phyloP scores from a whole-genome alignment of 1,140 invertebrate species.

The Ceratosolen fusciceps region DNA sequence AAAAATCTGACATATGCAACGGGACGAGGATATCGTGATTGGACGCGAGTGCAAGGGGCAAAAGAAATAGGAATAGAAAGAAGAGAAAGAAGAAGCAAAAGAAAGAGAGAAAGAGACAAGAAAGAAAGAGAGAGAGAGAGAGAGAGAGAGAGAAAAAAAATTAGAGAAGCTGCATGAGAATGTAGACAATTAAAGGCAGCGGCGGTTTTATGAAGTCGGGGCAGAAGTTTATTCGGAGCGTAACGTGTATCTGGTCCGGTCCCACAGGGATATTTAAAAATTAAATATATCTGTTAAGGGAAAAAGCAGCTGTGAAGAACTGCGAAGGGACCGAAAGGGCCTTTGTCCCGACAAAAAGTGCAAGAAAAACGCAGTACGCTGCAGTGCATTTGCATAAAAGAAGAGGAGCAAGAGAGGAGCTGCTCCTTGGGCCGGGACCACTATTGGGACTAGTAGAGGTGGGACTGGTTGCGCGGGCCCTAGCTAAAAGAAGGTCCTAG shows the following conservation, averaged over 20 bases:
- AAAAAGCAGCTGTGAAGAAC: neutral
- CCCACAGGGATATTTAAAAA: neutral
- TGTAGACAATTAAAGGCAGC: neutral
- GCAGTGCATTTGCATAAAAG: neutral
- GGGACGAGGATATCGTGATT: too few relatives aligned
- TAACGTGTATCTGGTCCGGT: neutral
- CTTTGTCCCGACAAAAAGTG: neutral
- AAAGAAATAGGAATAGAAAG: too few relatives aligned
- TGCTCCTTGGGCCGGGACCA: neutral
- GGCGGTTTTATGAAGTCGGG: neutral
- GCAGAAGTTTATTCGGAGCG: too few relatives aligned
- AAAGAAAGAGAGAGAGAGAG: neutral
- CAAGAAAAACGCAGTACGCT: neutral
- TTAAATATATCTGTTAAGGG: neutral
- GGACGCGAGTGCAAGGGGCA: too few relatives aligned
- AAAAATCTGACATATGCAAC: too few relatives aligned
- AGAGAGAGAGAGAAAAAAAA: too few relatives aligned
- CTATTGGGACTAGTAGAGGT: too few relatives aligned
- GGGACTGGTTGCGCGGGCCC: too few relatives aligned
- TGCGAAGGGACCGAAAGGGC: neutral
- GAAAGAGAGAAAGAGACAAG: neutral
- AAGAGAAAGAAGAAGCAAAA: too few relatives aligned
- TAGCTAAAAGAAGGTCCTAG: too few relatives aligned
- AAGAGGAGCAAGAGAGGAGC: neutral
- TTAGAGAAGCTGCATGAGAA: too few relatives aligned